Base-by-base conservation (phyloP, 2,888 invertebrate genomes). In the Melikaiella ostensackeni region DNA sequence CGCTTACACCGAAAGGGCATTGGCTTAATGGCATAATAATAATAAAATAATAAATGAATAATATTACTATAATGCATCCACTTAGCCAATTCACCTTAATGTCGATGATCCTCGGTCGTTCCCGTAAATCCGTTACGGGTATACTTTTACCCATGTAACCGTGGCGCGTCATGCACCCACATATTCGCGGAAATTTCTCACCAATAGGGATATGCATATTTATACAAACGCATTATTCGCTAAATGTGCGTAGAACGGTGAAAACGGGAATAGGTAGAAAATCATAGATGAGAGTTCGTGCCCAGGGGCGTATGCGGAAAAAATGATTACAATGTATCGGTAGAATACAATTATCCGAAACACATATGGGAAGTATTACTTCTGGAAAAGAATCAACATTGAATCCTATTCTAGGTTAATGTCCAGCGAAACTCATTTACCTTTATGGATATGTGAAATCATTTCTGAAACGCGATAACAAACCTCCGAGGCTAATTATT, bases 51-150 rank as follows among this genome's bases (percentile, higher is more conserved):
- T n/a, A n/a, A n/a, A n/a, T n/a, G n/a, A n/a, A n/a, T n/a, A n/a
- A 3, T 30, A 30, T 2, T 30, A 13, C 38, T 38, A 38, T 13
- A 38, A 38, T 38, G 13, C 13, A 38, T 13, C 13, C 6, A 38
- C 13, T 38, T 13, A 38, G 38, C 38, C 13, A 2, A 38, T 38
- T 38, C 13, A 38, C 38, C 11, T 38, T 38, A 38, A 38, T 4
- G 38, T 38, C 38, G 13, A 13, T 13, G 38, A 50, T 57, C 24
- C 4, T 57, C 4, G 13, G 24, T 1, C 11, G n/a, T 46, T 70
- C 30, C 70, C 70, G 46, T 27, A 50, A 70, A 70, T 70, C 70
- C 70, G 50, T 70, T 70, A 70, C n/a, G 70, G 42, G 70, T 50
- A 50, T 30, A 70, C 50, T 70, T 70, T 50, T 70, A 50, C 50